These are phyloP conservation scores for Todiramphus saurophagus DNA, from an alignment of 2,113 vertebrate species.

Conservation along the genomic window DNA sequence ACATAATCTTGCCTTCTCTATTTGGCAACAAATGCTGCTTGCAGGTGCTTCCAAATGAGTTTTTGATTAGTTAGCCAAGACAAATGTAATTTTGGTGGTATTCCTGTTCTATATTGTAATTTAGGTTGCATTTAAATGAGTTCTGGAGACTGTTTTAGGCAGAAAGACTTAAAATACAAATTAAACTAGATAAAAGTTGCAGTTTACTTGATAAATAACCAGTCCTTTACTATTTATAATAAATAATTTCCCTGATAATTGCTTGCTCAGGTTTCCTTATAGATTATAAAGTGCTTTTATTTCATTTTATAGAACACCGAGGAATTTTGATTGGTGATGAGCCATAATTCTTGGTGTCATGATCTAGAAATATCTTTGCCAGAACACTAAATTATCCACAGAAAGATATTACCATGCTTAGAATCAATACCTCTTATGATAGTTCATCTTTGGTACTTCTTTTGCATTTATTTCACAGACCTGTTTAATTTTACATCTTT, in stretches of 20 bases:
- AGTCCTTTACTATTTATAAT: neutral
- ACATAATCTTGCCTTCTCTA: conserved; percentile 60
- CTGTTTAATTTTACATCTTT: neutral
- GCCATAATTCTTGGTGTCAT: neutral
- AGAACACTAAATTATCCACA: neutral
- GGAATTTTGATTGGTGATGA: neutral
- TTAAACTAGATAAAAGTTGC: neutral
- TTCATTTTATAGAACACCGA: neutral
- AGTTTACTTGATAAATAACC: neutral
- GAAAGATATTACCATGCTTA: neutral
- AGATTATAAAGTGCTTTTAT: neutral
- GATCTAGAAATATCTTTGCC: neutral
- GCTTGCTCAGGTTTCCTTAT: neutral
- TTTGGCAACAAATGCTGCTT: conserved; percentile 54
- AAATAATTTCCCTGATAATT: neutral
- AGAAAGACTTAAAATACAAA: conserved; percentile 23
- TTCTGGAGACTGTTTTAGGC: conserved; percentile 17
- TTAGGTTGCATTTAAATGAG: conserved; percentile 33
- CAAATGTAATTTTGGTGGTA: conserved; percentile 59
- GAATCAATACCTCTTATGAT: neutral
- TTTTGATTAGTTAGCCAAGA: conserved; percentile 60
- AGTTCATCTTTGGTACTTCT: neutral
- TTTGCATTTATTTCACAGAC: neutral
- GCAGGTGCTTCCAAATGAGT: conserved; percentile 69
- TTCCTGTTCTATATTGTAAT: conserved; percentile 37